Base-by-base conservation (phyloP, 2,888 invertebrate genomes). In the Synanthedon formicaeformis region DNA sequence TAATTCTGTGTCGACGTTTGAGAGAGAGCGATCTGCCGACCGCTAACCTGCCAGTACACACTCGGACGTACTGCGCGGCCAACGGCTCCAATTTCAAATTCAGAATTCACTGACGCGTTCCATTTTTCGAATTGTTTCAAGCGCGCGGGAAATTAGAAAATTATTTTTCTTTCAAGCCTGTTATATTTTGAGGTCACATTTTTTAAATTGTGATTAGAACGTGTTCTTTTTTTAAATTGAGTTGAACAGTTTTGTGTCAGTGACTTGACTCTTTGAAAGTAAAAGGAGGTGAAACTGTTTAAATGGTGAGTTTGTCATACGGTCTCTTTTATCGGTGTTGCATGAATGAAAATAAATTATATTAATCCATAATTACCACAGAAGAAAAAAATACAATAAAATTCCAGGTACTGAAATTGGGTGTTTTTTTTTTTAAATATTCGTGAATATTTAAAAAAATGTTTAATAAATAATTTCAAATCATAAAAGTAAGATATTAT, bases 241-340 rank as follows among this genome's bases (percentile, higher is more conserved):
- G 34, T 16, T 16, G 49, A n/a, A 40, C n/a, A 50, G 18, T 34
- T 50, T 6, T 51, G 49, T 40, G 52, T 54, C 5, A 45, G 63
- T 65, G 61, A 59, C 48, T 58, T 59, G 52, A 13, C 56, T 40
- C 60, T 66, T 63, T 58, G 65, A 79, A 80, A 80, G 78, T 77
- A 81, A 80, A 81, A 81, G 79, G 79, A 76, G 75, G 80, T 79
- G 80, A 76, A 72, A 75, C 73, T 63, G 58, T 73, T 63, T 68
- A 64, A 81, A 81, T 71, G 27, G 40, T 50, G 13, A 34, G 40
- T 34, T 50, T 50, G 50, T 50, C 50, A 50, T 50, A 50, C 57
- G 61, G 64, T 65, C 65, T 63, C 62, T 63, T 56, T 58, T 59
- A 51, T 60, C 18, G 23, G 12, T n/a, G 50, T 50, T 50, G n/a